Percentiles rank a stretch among this genome's conserved stretches.
Evolutionary conservation across 2,797 vertebrate genomes (phyloP).

Genomic region (Spinus pinus): DNA sequence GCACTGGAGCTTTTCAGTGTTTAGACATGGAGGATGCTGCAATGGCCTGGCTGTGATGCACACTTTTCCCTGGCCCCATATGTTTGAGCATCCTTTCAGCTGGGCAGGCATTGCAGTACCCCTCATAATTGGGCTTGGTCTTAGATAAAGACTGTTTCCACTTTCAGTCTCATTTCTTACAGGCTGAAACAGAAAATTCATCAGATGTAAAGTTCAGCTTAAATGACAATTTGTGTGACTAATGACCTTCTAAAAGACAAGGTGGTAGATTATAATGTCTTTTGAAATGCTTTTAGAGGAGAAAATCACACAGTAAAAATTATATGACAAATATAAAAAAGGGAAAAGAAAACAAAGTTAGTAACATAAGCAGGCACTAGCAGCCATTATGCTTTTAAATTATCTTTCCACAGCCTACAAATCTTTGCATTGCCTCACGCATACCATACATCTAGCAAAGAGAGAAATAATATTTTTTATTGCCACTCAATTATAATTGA

Average conservation of each 20-base stretch:
- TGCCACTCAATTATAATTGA: constrained; percentile 50
- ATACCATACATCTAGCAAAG: not conserved
- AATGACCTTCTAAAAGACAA: constrained; percentile 15
- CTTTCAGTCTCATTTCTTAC: not conserved
- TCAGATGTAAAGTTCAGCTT: constrained; percentile 17
- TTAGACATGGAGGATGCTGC: not conserved
- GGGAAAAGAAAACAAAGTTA: not conserved
- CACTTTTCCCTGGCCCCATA: not conserved
- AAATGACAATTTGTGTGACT: constrained; percentile 24
- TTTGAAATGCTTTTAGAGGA: constrained; percentile 15
- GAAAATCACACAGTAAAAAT: not conserved
- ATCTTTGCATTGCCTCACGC: constrained; percentile 21
- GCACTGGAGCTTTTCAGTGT: not conserved
- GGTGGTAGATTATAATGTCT: not conserved
- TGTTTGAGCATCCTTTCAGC: not conserved
- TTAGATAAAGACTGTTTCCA: not conserved
- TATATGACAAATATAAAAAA: constrained; percentile 6
- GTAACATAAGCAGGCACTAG: not conserved
- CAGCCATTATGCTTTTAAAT: constrained; percentile 24
- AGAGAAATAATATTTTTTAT: constrained; percentile 27
- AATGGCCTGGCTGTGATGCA: not conserved
- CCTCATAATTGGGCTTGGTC: not conserved
- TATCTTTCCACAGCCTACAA: constrained; percentile 23
- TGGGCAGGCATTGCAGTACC: not conserved
- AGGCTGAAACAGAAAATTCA: not conserved